These are phyloP conservation scores for Anguilla japonica DNA, from an alignment of 2,113 vertebrate species.

Conservation along the genomic window DNA sequence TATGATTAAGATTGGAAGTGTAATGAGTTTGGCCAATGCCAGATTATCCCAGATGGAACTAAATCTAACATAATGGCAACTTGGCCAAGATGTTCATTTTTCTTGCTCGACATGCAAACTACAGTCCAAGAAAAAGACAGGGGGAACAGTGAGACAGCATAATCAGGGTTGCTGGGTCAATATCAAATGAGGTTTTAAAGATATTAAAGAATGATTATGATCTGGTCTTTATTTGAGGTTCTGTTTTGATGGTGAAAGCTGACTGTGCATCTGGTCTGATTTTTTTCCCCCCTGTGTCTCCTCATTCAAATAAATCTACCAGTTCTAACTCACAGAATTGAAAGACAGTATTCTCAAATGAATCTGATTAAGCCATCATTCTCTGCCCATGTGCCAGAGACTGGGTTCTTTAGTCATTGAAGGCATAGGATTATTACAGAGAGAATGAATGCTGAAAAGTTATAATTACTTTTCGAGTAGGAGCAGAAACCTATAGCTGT, in stretches of 20 bases:
- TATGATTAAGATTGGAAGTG: constrained; percentile 18
- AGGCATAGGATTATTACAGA: too few relatives aligned
- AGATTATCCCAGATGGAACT: constrained; percentile 12
- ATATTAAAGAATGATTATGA: too few relatives aligned
- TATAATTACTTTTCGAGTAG: too few relatives aligned
- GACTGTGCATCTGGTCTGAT: not conserved
- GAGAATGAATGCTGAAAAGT: too few relatives aligned
- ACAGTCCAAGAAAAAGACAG: not conserved
- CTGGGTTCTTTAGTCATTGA: not conserved
- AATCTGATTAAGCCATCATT: not conserved
- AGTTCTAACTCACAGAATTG: not conserved
- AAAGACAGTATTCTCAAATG: not conserved
- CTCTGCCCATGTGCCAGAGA: not conserved
- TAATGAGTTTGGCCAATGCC: not conserved
- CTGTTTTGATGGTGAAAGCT: not conserved
- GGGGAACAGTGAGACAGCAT: not conserved
- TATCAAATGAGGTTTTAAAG: too few relatives aligned
- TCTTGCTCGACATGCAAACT: not conserved
- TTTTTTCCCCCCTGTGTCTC: not conserved
- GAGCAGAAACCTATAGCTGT: too few relatives aligned
- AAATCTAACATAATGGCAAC: not conserved
- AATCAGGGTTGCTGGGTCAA: not conserved
- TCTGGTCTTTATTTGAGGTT: too few relatives aligned
- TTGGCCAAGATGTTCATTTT: not conserved
- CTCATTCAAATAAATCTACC: not conserved